A percentile compares a stretch with the other conserved stretches of the same genome.
These are phyloP conservation scores for Cyprinodon variegatus DNA, from an alignment of 2,113 vertebrate genomes.

Conservation along the genomic window DNA sequence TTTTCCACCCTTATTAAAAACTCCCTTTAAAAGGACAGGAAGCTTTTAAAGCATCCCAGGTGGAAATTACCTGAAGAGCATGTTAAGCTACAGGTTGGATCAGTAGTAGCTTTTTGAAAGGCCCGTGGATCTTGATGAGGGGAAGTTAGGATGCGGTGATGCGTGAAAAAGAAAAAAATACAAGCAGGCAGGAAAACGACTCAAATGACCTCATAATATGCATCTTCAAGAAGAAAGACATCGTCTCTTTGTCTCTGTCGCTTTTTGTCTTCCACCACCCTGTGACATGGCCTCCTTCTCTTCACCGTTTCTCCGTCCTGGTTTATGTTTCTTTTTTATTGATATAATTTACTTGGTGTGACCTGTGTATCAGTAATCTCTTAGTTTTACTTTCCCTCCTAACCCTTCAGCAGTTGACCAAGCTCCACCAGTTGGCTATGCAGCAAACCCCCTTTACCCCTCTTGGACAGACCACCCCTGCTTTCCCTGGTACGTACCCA, in stretches of 20 bases:
- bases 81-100: constrained; percentile 32
- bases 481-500: constrained; percentile 99
- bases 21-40: constrained; percentile 53
- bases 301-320: constrained; percentile 73
- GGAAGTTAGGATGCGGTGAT: background rate
- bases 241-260: constrained; percentile 48
- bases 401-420: constrained; percentile 98
- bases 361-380: constrained; percentile 94
- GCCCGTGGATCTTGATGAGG: constrained; percentile 7
- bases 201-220: constrained; percentile 3
- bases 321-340: constrained; percentile 79
- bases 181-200: background rate
- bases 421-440: constrained; percentile 99
- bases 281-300: constrained; percentile 83
- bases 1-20: constrained; percentile 65
- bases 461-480: constrained; percentile 99
- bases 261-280: constrained; percentile 80
- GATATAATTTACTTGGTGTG: constrained; percentile 80
- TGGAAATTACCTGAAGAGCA: constrained; percentile 41
- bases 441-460: constrained; percentile 99
- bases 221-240: constrained; percentile 26
- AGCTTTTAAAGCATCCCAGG: constrained; percentile 30
- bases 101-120: constrained; percentile 12
- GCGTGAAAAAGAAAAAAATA: background rate
- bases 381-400: constrained; percentile 98